Evolutionary conservation across 2,113 vertebrate genomes (phyloP), one percentile per base, ranked within the genome.

Genomic region (Shinisaurus crocodilurus): DNA sequence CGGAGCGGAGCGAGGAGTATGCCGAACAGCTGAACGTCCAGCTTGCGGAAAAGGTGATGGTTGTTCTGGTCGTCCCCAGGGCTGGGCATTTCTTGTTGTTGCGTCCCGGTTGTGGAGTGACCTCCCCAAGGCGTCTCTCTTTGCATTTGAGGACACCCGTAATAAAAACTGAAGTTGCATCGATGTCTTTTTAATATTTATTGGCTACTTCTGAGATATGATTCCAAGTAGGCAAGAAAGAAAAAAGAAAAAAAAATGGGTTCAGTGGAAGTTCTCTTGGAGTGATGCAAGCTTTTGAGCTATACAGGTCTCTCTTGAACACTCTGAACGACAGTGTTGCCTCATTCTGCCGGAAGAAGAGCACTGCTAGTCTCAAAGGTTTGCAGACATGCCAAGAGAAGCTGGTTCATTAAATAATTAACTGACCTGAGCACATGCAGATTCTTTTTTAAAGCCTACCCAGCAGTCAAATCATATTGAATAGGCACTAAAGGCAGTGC

Each of bases 41-140:
- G 89, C 96, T 99, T 0, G 88, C 97, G 5, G 98, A 99, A 81
- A 98, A 98, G 98, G 99, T 99, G 91, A 57, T 0, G 27, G 50
- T 57, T 48, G 2, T 1, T 23, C 40, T 29, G 16, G 18, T 10
- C 1, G 45, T 25, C 20, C n/a, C 15, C 32, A 45, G 32, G 1
- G 2, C 23, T 1, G 25, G 12, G 20, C 23, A 1, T 57, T 10
- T 0, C 60, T 54, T n/a, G 2, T n/a, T n/a, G n/a, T 15, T 20
- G 15, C 27, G 40, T 6, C 86, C 32, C 16, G 3, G 9, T 65
- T n/a, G 29, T 32, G 75, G 43, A 67, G 23, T 15, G 63, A 18
- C 18, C 3, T 81, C n/a, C 45, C 67, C 34, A n/a, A n/a, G 45
- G 45, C 20, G 37, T 18, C n/a, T 20, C 1, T 45, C 27, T 43